phyloP scores from a whole-genome alignment of 1,140 invertebrate genomes.

The Tenebrio molitor region DNA sequence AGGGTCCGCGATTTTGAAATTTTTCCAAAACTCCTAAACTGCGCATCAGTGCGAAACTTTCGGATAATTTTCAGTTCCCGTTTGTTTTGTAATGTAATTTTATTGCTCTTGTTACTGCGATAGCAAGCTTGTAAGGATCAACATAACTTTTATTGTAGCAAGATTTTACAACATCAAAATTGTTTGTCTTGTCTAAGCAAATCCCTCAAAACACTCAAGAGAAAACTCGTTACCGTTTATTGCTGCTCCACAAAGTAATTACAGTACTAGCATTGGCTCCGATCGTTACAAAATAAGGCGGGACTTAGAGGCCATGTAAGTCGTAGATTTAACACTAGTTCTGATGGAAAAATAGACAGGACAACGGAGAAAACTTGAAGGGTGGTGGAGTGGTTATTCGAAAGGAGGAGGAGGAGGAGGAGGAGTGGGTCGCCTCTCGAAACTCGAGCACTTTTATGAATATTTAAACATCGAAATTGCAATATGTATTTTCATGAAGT shows the following conservation, averaged over 20 bases:
- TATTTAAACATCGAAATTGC: conserved; percentile 16
- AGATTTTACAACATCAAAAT: neutral
- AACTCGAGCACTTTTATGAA: conserved; percentile 20
- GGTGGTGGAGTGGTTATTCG: no score
- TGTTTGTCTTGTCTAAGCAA: conserved; percentile 2
- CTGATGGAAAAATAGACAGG: no score
- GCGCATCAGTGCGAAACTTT: no score
- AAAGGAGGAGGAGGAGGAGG: no score
- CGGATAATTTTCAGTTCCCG: conserved; percentile 9
- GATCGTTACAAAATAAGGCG: conserved; percentile 4
- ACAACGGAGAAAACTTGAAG: no score
- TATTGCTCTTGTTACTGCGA: conserved; percentile 11
- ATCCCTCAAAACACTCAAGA: neutral
- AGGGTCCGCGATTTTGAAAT: no score
- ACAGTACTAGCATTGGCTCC: neutral
- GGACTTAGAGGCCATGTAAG: no score
- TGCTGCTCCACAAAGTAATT: neutral
- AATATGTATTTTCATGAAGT: neutral
- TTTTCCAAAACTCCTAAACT: no score
- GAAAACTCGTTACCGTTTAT: neutral
- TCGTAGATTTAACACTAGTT: no score
- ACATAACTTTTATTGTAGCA: neutral
- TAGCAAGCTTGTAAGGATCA: conserved; percentile 8
- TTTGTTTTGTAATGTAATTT: conserved; percentile 13
- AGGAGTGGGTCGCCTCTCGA: no score